These are phyloP conservation scores for Penaeus vannamei DNA, from an alignment of 1,140 invertebrate species.

Conservation along the genomic window DNA sequence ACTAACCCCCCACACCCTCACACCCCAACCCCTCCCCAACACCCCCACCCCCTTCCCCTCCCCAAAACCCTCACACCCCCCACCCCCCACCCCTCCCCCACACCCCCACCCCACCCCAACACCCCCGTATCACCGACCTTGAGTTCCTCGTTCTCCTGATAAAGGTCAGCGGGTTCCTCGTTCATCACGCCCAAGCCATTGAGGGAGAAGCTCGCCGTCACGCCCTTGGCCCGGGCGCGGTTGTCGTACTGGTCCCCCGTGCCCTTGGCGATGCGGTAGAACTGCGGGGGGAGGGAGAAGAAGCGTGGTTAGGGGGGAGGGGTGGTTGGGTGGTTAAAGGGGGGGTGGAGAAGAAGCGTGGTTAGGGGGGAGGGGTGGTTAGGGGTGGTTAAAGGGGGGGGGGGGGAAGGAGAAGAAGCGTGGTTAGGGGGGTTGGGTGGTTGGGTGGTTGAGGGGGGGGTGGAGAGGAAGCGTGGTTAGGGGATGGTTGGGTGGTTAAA, in stretches of 20 bases:
- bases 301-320: not conserved
- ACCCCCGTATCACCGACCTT: constrained; percentile 76
- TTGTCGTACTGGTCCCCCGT: constrained; percentile 90
- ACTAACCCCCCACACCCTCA: no score
- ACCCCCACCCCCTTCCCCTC: no score
- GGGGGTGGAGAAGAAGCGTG: no score
- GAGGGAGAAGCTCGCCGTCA: constrained; percentile 86
- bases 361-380: not conserved
- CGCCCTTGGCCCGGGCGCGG: constrained; percentile 82
- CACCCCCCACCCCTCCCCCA: no score
- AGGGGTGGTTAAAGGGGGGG: no score
- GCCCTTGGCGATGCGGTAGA: constrained; percentile 83
- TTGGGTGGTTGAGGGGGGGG: no score
- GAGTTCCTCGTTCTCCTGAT: constrained; percentile 90
- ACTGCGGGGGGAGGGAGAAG: constrained; percentile 73
- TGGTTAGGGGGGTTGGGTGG: no score
- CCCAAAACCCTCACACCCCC: no score
- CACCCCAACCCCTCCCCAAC: no score
- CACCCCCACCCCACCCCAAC: not conserved
- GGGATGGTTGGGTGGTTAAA: not conserved
- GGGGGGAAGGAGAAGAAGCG: not conserved
- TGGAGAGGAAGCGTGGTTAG: not conserved
- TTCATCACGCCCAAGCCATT: constrained; percentile 86
- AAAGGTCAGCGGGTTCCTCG: constrained; percentile 87
- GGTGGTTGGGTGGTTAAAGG: not conserved